Evolutionary conservation across 1,140 invertebrate genomes (phyloP).

Genomic region (Planococcus citri): DNA sequence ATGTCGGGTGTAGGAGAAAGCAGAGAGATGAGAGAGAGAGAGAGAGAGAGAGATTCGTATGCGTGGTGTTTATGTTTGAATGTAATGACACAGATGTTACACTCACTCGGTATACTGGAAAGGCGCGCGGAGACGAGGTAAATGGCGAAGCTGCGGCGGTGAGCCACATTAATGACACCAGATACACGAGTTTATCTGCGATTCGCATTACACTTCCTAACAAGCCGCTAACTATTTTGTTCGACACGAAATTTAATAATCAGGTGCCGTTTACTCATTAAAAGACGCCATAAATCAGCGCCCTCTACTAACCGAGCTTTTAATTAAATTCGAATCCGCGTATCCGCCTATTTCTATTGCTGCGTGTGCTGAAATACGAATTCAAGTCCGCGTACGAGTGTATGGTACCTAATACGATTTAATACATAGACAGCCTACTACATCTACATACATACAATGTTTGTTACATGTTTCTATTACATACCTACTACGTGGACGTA

Average conservation of each 20-base stretch:
- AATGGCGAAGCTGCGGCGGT: slow-evolving; percentile 8
- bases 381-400: too few species aligned
- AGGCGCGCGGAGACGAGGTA: background rate
- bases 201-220: slow-evolving; percentile 17
- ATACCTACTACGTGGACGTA: too few species aligned
- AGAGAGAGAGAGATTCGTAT: background rate
- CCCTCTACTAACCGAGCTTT: background rate
- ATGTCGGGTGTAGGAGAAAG: background rate
- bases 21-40: background rate
- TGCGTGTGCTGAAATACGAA: too few species aligned
- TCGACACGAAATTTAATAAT: slow-evolving; percentile 20
- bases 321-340: slow-evolving; percentile 17
- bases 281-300: slow-evolving; percentile 19
- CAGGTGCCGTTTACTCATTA: slow-evolving; percentile 20
- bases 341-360: too few species aligned
- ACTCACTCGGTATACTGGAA: background rate
- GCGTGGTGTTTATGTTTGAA: slow-evolving; percentile 20
- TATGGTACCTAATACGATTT: too few species aligned
- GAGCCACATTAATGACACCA: slow-evolving; percentile 18
- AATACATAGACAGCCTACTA: too few species aligned
- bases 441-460: too few species aligned
- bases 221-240: slow-evolving; percentile 20
- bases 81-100: slow-evolving; percentile 20
- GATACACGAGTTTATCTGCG: slow-evolving; percentile 17
- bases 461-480: too few species aligned